Evolutionary conservation across 2,113 vertebrate species (phyloP).

Genomic region (Lanius ludovicianus): DNA sequence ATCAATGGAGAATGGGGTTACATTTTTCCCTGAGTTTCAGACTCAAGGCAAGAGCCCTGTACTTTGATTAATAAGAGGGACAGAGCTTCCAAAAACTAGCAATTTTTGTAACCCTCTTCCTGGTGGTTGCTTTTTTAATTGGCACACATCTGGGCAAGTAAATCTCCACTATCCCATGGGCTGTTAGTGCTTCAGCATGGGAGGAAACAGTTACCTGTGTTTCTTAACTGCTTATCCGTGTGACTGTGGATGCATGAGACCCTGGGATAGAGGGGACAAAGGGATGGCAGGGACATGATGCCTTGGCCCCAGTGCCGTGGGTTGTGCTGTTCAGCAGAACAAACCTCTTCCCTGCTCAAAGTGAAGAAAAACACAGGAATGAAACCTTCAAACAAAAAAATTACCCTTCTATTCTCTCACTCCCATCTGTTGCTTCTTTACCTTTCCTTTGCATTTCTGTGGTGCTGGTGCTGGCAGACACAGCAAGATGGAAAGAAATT

Average conservation of each 20-base stretch:
- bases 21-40: background rate
- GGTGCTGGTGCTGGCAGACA: background rate
- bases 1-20: background rate
- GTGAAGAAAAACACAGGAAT: background rate
- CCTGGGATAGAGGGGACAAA: background rate
- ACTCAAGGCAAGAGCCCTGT: background rate
- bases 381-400: background rate
- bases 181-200: background rate
- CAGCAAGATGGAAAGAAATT: slow-evolving; percentile 22
- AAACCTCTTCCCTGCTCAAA: background rate
- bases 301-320: background rate
- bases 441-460: background rate
- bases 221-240: background rate
- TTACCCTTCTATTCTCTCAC: background rate
- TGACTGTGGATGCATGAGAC: rapidly evolving
- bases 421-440: slow-evolving; percentile 19
- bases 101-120: background rate
- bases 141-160: background rate
- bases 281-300: background rate
- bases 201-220: background rate
- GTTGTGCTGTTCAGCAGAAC: background rate
- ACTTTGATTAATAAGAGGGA: background rate
- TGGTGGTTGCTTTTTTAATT: background rate
- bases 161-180: background rate
- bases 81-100: background rate